phyloP scores from a whole-genome alignment of 2,888 invertebrate species.

The Oscheius sp. region DNA sequence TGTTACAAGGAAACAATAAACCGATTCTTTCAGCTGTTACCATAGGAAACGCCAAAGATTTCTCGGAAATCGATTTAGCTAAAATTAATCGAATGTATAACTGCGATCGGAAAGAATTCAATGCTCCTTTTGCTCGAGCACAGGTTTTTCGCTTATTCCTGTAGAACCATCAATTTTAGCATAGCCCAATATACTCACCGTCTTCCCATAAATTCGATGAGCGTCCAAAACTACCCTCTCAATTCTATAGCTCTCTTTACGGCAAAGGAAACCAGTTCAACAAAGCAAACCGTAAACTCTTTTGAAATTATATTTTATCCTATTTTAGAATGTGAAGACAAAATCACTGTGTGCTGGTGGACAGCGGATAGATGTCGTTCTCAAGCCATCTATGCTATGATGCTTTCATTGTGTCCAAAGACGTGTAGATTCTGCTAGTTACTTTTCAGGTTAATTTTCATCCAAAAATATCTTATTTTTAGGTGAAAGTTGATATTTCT shows the following conservation, averaged over 20 bases:
- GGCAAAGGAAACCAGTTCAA: conserved; percentile 16
- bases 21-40: conserved; percentile 47
- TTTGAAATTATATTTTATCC: conserved; percentile 18
- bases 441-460: neutral
- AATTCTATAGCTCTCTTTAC: conserved; percentile 33
- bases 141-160: conserved; percentile 29
- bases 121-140: conserved; percentile 55
- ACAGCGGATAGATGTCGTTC: conserved; percentile 67
- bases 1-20: too few species aligned
- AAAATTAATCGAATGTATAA: conserved; percentile 71
- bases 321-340: conserved; percentile 60
- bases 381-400: conserved; percentile 66
- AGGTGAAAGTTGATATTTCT: conserved; percentile 6
- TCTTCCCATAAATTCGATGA: conserved; percentile 44
- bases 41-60: conserved; percentile 68
- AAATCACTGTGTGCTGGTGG: conserved; percentile 70
- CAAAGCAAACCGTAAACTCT: conserved; percentile 32
- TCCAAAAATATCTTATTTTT: neutral
- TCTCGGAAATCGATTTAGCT: conserved; percentile 67
- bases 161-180: conserved; percentile 32
- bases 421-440: conserved; percentile 66
- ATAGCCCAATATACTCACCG: conserved; percentile 46
- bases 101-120: conserved; percentile 54
- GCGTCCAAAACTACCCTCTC: conserved; percentile 40
- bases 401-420: conserved; percentile 66